Evolutionary conservation across 2,113 vertebrate genomes (phyloP).

Genomic region (Rhinopomastus cyanomelas): DNA sequence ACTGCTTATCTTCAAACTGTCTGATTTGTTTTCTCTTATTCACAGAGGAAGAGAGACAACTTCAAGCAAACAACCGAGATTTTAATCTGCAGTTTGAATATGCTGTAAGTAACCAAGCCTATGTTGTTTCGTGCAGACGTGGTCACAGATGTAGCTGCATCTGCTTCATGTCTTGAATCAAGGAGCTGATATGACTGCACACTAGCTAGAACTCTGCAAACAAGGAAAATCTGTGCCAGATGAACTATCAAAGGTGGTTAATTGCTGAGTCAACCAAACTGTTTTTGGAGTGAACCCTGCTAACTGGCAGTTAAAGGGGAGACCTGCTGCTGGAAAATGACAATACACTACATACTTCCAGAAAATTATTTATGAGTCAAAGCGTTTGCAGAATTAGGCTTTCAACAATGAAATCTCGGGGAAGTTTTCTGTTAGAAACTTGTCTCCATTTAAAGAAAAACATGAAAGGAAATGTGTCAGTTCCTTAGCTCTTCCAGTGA

Average conservation of each 20-base stretch:
- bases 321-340: not conserved
- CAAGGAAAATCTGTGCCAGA: not conserved
- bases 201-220: not conserved
- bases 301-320: not conserved
- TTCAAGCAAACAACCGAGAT: constrained; percentile 86
- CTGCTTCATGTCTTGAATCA: not conserved
- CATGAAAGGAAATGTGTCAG: constrained; percentile 53
- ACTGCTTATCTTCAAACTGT: not conserved
- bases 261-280: not conserved
- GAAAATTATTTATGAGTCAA: not conserved
- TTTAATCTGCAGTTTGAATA: constrained; percentile 85
- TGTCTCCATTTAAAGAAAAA: constrained; percentile 36
- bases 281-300: not conserved
- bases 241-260: not conserved
- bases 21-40: constrained; percentile 7
- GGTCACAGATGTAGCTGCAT: not conserved
- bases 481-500: constrained; percentile 27
- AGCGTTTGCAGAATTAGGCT: not conserved
- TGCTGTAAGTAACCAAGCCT: constrained; percentile 79
- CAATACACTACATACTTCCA: not conserved
- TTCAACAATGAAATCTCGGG: not conserved
- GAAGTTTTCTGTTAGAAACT: not conserved
- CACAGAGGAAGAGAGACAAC: constrained; percentile 81
- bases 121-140: not conserved
- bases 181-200: not conserved